These are phyloP conservation scores for Anolis apletophallus DNA, from an alignment of 2,797 vertebrate genomes.

Conservation along the genomic window DNA sequence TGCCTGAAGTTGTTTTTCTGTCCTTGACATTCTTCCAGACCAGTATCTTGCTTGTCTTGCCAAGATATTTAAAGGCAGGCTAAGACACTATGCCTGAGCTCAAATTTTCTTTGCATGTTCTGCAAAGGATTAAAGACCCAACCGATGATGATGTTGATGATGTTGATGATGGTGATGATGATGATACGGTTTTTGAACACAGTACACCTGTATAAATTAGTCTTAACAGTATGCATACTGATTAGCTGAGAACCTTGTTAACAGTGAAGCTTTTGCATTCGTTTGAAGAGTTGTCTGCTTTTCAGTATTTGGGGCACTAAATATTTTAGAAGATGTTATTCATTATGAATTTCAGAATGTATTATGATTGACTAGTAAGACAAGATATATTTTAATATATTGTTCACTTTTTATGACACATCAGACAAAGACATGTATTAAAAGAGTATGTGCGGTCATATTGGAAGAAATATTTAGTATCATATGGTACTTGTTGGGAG, in stretches of 20 bases:
- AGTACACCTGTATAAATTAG: not conserved
- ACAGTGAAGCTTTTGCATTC: not conserved
- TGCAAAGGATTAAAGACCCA: too few species aligned
- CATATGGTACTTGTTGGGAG: not conserved
- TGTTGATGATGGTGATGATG: too few species aligned
- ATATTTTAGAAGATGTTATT: not conserved
- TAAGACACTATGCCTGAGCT: not conserved
- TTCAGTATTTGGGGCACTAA: not conserved
- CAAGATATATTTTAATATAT: not conserved
- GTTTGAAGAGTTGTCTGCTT: not conserved
- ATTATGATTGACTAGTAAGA: not conserved
- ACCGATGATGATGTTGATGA: too few species aligned
- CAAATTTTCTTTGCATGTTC: not conserved
- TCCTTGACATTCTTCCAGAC: not conserved
- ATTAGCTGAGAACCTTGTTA: not conserved
- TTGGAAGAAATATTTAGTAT: not conserved
- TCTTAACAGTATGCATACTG: not conserved
- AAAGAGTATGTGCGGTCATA: not conserved
- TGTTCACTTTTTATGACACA: too few species aligned
- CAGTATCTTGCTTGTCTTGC: not conserved
- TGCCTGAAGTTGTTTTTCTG: not conserved
- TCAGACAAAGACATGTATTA: not conserved
- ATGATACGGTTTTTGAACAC: not conserved
- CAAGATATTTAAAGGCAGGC: not conserved
- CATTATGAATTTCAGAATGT: not conserved